A percentile compares a stretch with the other conserved stretches of the same genome.
phyloP scores from a whole-genome alignment of 2,113 vertebrate genomes.

The Diadophis punctatus region DNA sequence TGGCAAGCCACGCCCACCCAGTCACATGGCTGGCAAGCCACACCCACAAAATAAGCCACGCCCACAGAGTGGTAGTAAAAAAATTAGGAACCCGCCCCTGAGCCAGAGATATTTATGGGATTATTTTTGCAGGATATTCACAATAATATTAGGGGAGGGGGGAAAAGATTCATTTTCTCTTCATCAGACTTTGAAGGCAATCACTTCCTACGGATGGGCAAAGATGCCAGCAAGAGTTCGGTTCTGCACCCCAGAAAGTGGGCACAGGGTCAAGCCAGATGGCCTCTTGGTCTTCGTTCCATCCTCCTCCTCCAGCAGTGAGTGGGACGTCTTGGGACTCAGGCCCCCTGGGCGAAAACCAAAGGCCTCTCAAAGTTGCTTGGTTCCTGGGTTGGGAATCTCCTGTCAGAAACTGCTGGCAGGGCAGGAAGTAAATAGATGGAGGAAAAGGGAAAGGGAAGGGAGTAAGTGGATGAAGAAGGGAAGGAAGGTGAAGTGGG shows the following conservation, averaged over 20 bases:
- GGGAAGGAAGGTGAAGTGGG: not conserved
- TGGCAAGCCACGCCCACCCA: no score
- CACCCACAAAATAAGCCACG: no score
- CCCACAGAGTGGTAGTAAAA: no score
- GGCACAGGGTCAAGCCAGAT: not conserved
- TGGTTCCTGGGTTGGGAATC: not conserved
- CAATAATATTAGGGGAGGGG: not conserved
- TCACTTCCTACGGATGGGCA: not conserved
- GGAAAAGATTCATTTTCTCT: not conserved
- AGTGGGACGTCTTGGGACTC: not conserved
- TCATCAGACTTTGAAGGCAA: not conserved
- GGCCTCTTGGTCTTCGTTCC: not conserved
- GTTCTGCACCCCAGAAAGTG: not conserved
- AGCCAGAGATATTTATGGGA: not conserved
- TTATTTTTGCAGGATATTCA: not conserved
- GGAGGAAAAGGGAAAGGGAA: not conserved
- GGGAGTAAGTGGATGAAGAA: not conserved
- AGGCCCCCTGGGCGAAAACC: fast-evolving
- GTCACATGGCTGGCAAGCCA: no score
- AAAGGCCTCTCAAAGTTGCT: not conserved
- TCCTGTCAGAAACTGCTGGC: not conserved
- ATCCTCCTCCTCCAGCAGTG: not conserved
- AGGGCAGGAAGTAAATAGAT: not conserved
- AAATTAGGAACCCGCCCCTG: no score
- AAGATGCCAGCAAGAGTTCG: not conserved